Base-by-base conservation (phyloP, 2,888 invertebrate species). In the Tenthredo livida region DNA sequence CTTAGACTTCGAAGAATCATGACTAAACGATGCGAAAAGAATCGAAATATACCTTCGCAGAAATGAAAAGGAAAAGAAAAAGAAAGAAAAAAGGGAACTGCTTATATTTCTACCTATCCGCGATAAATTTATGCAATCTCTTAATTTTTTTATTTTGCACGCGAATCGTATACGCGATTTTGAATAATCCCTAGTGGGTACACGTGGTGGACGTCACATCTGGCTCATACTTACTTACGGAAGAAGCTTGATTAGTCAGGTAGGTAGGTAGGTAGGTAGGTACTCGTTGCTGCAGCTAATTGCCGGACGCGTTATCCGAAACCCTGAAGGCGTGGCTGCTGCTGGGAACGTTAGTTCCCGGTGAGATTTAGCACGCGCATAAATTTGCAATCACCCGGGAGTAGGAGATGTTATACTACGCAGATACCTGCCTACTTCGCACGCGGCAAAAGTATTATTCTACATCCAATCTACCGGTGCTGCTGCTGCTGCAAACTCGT, bases 261-360 rank as follows among this genome's bases (percentile, higher is more conserved):
- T 47, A 54, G 72, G 47, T 47, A 54, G 72, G 72, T n/a, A 40
- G 72, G 72, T 72, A 72, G 72, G 29, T n/a, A 40, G 40, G 40
- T 50, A 77, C 29, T 54, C 77, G 61, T 33, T 58, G 80, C 58
- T 58, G 58, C 58, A 80, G 80, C 80, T 80, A 80, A 80, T 80
- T 80, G 80, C 80, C 80, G 80, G 61, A 65, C 61, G 80, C 65
- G 80, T 80, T 80, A 80, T 80, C 80, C 80, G 80, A 80, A 54
- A 65, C 80, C 54, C 80, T 61, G 25, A 80, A 80, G 61, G 80
- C 80, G 80, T 65, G 80, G 61, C 43, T 65, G 58, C n/a, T 21
- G 72, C n/a, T 33, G 67, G 33, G 61, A 40, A 40, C 80, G 80
- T 21, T 80, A 37, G 80, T 40, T 58, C 21, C 54, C 43, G 17